phyloP scores from a whole-genome alignment of 1,140 invertebrate species.

The Plectrocnemia conspersa region DNA sequence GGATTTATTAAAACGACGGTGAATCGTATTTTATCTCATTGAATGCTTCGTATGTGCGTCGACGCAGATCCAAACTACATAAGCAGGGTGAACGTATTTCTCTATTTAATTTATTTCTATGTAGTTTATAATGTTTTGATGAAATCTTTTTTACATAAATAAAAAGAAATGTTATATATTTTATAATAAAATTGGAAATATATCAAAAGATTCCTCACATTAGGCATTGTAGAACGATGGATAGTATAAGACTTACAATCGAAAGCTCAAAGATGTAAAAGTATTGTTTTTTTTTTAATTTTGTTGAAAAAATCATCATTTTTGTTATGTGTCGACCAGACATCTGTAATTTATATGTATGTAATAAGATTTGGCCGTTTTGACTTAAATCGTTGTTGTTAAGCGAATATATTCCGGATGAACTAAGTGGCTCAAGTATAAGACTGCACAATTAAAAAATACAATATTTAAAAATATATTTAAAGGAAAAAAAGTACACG shows the following conservation, averaged over 20 bases:
- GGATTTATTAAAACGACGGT: not conserved
- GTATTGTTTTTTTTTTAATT: constrained; percentile 14
- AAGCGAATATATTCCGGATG: constrained; percentile 27
- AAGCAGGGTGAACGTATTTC: constrained; percentile 22
- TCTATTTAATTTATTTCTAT: constrained; percentile 22
- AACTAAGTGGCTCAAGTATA: constrained; percentile 34
- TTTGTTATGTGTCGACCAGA: constrained; percentile 32
- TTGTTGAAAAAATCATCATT: constrained; percentile 22
- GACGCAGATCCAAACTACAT: constrained; percentile 14
- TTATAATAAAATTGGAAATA: constrained; percentile 20
- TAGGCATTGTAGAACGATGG: constrained; percentile 4
- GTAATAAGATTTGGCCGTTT: constrained; percentile 30
- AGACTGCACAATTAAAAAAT: constrained; percentile 35
- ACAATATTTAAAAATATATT: constrained; percentile 17
- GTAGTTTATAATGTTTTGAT: constrained; percentile 18
- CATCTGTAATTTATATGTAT: constrained; percentile 31
- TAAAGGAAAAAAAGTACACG: constrained; percentile 13
- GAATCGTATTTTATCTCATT: not conserved
- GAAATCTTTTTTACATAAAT: constrained; percentile 20
- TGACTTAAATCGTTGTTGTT: constrained; percentile 30
- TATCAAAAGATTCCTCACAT: constrained; percentile 7
- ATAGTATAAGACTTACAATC: constrained; percentile 1
- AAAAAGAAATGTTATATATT: constrained; percentile 11
- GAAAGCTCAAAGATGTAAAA: constrained; percentile 20
- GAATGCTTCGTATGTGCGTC: constrained; percentile 10